These are phyloP conservation scores for Hiodon tergisus DNA, from an alignment of 2,113 vertebrate species.

Conservation along the genomic window DNA sequence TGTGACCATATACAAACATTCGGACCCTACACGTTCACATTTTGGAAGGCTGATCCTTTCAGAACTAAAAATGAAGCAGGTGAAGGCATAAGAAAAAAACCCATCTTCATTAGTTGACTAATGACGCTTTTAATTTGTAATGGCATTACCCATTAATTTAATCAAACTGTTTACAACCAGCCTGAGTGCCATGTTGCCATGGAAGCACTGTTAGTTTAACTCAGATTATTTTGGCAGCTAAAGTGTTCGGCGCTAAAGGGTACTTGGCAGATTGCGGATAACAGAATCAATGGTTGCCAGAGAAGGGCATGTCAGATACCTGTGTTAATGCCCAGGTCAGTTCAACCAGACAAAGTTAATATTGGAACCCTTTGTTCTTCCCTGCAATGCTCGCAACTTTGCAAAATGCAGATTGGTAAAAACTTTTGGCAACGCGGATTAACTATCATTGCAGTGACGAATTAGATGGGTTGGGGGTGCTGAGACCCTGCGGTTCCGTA, in stretches of 20 bases:
- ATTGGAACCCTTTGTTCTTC: slow-evolving; percentile 10
- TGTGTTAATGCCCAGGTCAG: not conserved
- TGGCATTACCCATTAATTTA: slow-evolving; percentile 60
- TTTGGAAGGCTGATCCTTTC: not conserved
- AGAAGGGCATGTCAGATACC: slow-evolving; percentile 7
- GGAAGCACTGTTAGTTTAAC: slow-evolving; percentile 26
- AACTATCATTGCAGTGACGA: slow-evolving; percentile 10
- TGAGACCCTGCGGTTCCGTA: not conserved
- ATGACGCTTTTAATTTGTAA: slow-evolving; percentile 60
- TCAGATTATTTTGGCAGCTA: not conserved
- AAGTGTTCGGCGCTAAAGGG: slow-evolving; percentile 5
- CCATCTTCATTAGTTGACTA: slow-evolving; percentile 53
- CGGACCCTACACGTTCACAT: not conserved
- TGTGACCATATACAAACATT: not conserved
- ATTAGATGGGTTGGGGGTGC: not conserved
- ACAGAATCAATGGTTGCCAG: too few relatives aligned
- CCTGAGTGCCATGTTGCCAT: slow-evolving; percentile 53
- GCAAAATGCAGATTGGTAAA: not conserved
- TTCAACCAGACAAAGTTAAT: slow-evolving; percentile 10
- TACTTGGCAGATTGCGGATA: too few relatives aligned
- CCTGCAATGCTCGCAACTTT: slow-evolving; percentile 7
- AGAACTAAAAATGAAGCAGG: slow-evolving; percentile 18
- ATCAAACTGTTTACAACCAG: slow-evolving; percentile 64
- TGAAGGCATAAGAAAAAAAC: slow-evolving; percentile 18
- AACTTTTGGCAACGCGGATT: slow-evolving; percentile 17